phyloP scores from a whole-genome alignment of 2,888 invertebrate species.

The Abrostola triplasia region DNA sequence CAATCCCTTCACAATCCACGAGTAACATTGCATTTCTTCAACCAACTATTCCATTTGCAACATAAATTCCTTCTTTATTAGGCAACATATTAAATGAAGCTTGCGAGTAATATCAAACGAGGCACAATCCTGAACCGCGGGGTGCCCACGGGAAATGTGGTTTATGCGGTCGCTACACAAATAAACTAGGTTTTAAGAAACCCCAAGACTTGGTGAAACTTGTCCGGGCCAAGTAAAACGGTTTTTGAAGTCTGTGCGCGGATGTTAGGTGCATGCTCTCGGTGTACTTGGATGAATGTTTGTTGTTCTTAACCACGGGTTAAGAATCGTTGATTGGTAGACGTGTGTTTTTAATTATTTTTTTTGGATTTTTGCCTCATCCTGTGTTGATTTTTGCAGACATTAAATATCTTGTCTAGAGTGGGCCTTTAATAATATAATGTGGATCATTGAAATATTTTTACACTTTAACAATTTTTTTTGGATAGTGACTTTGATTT shows the following conservation, averaged over 20 bases:
- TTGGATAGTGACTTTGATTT: no score
- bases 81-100: no score
- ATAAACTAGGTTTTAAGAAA: slow-evolving; percentile 73
- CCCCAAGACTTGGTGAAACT: slow-evolving; percentile 55
- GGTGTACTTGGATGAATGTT: slow-evolving; percentile 29
- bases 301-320: slow-evolving; percentile 42
- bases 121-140: slow-evolving; percentile 46
- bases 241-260: slow-evolving; percentile 49
- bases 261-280: slow-evolving; percentile 37
- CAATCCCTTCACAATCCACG: no score
- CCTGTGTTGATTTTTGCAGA: no score
- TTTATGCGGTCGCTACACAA: slow-evolving; percentile 69
- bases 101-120: slow-evolving; percentile 33
- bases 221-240: slow-evolving; percentile 51
- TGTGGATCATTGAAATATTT: no score
- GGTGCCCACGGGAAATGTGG: slow-evolving; percentile 68
- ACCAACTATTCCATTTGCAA: no score
- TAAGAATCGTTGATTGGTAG: slow-evolving; percentile 33
- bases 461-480: no score
- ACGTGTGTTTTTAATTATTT: background rate
- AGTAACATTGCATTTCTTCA: no score
- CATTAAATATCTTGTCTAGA: no score
- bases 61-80: no score
- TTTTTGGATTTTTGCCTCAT: no score
- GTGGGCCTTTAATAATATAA: no score